Conservation (phyloP, 2,797 vertebrate species). For the Pangasius macronema region DNA sequence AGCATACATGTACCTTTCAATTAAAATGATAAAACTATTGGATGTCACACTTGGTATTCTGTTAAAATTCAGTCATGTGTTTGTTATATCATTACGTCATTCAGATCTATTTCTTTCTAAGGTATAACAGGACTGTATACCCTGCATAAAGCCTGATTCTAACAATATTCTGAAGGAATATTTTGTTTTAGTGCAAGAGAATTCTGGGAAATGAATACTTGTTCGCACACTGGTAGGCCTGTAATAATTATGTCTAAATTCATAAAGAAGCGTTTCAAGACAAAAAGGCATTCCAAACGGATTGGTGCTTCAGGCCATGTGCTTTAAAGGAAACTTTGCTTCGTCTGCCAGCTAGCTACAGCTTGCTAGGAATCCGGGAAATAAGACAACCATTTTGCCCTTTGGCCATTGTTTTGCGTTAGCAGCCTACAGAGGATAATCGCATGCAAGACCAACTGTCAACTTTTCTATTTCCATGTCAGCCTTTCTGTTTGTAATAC, state of each 20-base stretch:
- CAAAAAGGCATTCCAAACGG: constrained; percentile 31
- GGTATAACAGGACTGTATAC: background rate
- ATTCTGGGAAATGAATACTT: constrained; percentile 15
- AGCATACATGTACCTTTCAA: constrained; percentile 15
- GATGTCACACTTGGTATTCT: background rate
- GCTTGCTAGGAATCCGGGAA: constrained; percentile 64
- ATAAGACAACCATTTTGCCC: constrained; percentile 60
- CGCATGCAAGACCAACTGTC: constrained; percentile 57
- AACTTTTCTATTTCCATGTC: constrained; percentile 53
- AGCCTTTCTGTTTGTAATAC: constrained; percentile 65
- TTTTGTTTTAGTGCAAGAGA: background rate
- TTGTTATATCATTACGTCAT: background rate
- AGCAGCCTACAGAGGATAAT: constrained; percentile 65
- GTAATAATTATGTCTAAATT: constrained; percentile 32
- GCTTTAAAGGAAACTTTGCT: constrained; percentile 43
- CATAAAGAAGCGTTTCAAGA: constrained; percentile 37
- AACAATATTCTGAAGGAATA: constrained; percentile 23
- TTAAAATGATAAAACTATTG: background rate
- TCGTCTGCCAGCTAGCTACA: constrained; percentile 59
- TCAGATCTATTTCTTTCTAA: background rate
- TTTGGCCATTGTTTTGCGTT: constrained; percentile 63
- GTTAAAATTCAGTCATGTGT: background rate
- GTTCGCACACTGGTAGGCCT: constrained; percentile 25
- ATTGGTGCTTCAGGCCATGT: constrained; percentile 43
- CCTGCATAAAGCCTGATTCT: background rate